These are phyloP conservation scores for Chaetophractus vellerosus DNA, from an alignment of 2,797 vertebrate genomes.

Conservation along the genomic window DNA sequence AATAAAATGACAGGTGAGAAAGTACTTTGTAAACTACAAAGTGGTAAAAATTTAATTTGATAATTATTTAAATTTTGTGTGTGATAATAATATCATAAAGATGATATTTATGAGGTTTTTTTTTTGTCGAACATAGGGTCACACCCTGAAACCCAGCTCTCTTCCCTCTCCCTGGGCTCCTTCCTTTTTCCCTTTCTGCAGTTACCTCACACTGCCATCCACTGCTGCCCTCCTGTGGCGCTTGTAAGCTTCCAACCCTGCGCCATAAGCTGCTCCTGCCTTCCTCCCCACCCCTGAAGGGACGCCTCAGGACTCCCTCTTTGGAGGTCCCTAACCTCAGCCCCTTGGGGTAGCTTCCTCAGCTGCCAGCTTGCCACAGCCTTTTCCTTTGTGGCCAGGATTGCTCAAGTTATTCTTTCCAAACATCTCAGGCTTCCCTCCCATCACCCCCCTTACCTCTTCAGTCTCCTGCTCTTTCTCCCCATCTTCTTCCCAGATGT, in stretches of 20 bases:
- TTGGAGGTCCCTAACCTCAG: no score
- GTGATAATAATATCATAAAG: no score
- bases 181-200: neutral
- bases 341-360: neutral
- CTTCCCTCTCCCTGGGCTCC: no score
- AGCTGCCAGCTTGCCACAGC: neutral
- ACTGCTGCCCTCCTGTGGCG: neutral
- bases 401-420: neutral
- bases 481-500: neutral
- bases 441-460: neutral
- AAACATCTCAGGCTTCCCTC: neutral
- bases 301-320: neutral
- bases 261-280: neutral
- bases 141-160: neutral
- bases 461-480: neutral
- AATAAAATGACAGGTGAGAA: neutral
- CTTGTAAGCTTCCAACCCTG: neutral
- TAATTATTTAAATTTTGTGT: neutral
- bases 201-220: neutral
- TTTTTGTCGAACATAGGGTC: neutral
- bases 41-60: neutral
- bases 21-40: neutral
- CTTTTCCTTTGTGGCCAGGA: neutral
- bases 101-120: no score
- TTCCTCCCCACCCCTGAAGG: neutral